These are phyloP conservation scores for Choloepus hoffmanni DNA, from an alignment of 2,113 vertebrate species.

Conservation along the genomic window DNA sequence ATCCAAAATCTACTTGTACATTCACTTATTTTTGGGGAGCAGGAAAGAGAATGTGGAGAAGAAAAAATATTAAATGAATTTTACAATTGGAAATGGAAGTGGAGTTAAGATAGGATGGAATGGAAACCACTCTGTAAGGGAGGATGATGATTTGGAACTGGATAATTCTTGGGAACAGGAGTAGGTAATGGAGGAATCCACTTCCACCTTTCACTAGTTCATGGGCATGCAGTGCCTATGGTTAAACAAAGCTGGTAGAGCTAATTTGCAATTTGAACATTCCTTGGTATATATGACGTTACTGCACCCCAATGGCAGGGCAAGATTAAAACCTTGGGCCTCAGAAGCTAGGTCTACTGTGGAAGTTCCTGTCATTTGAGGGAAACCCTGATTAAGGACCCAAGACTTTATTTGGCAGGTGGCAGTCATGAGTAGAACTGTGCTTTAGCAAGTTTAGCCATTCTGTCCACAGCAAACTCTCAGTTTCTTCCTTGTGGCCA, in stretches of 20 bases:
- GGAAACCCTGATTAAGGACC: neutral
- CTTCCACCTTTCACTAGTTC: neutral
- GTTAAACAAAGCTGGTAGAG: neutral
- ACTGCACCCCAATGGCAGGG: neutral
- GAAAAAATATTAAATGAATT: neutral
- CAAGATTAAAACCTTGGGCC: neutral
- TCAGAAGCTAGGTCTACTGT: neutral
- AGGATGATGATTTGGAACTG: neutral
- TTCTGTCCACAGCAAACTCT: neutral
- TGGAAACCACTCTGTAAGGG: neutral
- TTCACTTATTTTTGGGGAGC: neutral
- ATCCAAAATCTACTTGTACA: neutral
- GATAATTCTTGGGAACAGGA: neutral
- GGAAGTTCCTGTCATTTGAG: neutral
- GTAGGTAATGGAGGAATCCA: neutral
- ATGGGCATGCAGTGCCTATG: neutral
- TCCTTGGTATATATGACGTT: neutral
- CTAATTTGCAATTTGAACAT: neutral
- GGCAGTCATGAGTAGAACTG: neutral
- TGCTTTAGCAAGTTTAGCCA: neutral
- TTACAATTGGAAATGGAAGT: neutral
- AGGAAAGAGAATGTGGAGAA: neutral
- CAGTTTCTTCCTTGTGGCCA: neutral
- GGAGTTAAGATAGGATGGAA: neutral
- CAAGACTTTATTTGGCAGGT: neutral